phyloP scores from a whole-genome alignment of 2,888 invertebrate genomes.

The Pedicia rivosa region DNA sequence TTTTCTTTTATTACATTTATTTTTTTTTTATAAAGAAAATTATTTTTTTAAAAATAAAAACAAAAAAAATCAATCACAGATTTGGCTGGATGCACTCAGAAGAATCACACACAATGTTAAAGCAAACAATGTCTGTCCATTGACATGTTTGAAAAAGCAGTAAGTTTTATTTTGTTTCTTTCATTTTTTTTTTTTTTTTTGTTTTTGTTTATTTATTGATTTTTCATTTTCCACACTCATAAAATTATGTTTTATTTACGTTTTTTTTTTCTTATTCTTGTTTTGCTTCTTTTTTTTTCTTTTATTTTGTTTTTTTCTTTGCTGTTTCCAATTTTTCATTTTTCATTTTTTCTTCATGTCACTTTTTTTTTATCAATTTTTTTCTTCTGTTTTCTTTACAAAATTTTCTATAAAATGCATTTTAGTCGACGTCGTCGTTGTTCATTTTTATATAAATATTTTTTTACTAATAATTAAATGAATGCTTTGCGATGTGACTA shows the following conservation, averaged over 20 bases:
- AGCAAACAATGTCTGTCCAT: constrained; percentile 97
- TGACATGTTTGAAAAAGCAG: constrained; percentile 99
- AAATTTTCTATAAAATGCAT: no score
- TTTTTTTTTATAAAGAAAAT: not conserved
- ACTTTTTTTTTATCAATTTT: no score
- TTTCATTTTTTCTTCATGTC: no score
- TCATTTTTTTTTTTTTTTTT: not conserved
- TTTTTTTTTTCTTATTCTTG: no score
- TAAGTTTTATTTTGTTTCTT: constrained; percentile 43
- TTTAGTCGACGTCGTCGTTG: no score
- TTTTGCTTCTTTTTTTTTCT: not conserved
- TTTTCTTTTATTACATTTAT: not conserved
- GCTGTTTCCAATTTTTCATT: no score
- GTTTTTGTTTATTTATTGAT: not conserved
- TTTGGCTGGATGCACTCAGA: constrained; percentile 89
- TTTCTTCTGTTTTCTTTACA: no score
- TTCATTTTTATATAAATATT: no score
- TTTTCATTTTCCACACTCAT: not conserved
- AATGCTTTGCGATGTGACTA: no score
- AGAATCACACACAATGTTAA: constrained; percentile 96
- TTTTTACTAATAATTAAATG: no score
- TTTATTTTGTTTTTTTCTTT: not conserved
- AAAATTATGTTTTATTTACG: not conserved
- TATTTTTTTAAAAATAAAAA: no score
- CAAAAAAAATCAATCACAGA: no score